Base-by-base conservation (phyloP, 2,113 vertebrate species). In the Lota lota region DNA sequence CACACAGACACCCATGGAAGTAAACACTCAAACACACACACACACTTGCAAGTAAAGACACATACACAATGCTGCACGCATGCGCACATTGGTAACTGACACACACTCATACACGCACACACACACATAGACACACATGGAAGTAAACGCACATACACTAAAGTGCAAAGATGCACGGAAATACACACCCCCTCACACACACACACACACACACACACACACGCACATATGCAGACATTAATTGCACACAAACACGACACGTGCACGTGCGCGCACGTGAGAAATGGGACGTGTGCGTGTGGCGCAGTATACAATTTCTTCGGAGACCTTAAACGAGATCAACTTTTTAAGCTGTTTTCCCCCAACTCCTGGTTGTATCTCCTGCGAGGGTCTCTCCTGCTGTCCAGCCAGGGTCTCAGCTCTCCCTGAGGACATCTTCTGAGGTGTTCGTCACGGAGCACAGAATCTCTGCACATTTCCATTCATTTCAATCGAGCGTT, bases 311-410 rank as follows among this genome's bases (percentile, higher is more conserved):
- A 24, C 24, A 24, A 2, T 24, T 4, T 24, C 24, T 24, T 24
- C 24, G 24, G 24, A 24, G 24, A 74, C 57, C 83, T 79, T 59
- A 74, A 75, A 83, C 24, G 70, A 75, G 63, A 78, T 65, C 74
- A 77, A 79, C 75, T 81, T 86, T 82, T 63, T 66, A 56, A 74
- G 60, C 76, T 66, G 67, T 70, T 78, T 83, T 78, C 69, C 70
- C 21, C 59, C 8, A 1, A 64, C 71, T 72, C 20, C 66, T 66
- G 70, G 61, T 85, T 70, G 73, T 67, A 69, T 83, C 69, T 62
- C 20, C 36, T 68, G 20, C 67, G 69, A 76, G 24, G 2, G 24
- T 24, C 24, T 4, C 24, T 2, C 2, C 4, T 24, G 24, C 24
- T n/a, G 60, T 78, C 70, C 40, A 1, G 22, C 40, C 63, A n/a